Conservation (phyloP, 2,113 vertebrate genomes). For the Circaetus gallicus region DNA sequence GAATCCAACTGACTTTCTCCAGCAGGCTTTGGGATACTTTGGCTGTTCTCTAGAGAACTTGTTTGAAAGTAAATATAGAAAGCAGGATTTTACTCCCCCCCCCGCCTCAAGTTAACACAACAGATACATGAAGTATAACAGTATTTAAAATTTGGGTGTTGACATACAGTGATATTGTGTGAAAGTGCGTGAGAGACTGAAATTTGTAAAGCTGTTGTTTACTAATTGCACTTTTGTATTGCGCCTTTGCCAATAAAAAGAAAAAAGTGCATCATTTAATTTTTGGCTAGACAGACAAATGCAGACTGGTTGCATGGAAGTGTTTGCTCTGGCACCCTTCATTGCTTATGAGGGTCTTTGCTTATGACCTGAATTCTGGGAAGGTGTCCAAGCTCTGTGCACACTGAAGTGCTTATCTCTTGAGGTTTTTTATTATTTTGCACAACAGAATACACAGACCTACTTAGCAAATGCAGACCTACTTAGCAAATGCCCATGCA, state of each 20-base stretch:
- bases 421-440: background rate
- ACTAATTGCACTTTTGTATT: background rate
- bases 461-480: background rate
- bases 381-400: background rate
- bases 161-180: background rate
- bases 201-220: background rate
- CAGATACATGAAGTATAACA: background rate
- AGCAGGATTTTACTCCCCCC: background rate
- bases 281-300: constrained; percentile 3
- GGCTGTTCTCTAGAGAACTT: background rate
- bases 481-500: background rate
- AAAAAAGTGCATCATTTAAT: background rate
- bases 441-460: constrained; percentile 9
- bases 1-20: background rate
- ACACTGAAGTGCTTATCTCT: constrained; percentile 40
- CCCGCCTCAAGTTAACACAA: background rate
- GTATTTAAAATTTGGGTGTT: background rate
- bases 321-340: constrained; percentile 54
- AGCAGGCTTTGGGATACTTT: background rate
- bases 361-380: constrained; percentile 55
- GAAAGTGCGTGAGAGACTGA: background rate
- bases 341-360: constrained; percentile 14
- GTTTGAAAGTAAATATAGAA: background rate
- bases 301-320: background rate
- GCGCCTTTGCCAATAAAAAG: background rate